Evolutionary conservation across 2,888 invertebrate genomes (phyloP), one percentile per base, ranked within the genome.

Genomic region (Stomorhina lunata): DNA sequence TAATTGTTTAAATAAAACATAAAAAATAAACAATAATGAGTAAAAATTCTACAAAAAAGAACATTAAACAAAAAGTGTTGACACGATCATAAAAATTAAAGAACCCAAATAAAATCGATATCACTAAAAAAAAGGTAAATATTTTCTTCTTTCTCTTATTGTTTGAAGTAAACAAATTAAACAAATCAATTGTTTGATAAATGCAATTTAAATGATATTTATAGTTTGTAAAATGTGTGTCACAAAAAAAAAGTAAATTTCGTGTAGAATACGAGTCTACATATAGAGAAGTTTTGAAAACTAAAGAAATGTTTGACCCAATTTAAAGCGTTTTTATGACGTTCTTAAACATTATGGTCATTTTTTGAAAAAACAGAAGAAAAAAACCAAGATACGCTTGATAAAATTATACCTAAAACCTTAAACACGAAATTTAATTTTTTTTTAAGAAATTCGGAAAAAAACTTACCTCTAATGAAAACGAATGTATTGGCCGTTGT

Each of bases 311-410:
- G 72, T 57, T 65, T 81, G 81, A 81, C 81, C 81, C 57, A 81
- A 69, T 69, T 78, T 65, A 61, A 78, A 81, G 57, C 32, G 73
- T 57, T 78, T 78, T 81, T 73, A 77, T 81, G 72, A 78, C 77
- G 32, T 68, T 77, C 63, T 77, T 29, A 45, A 68, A 32, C 34
- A 25, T 43, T n/a, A n/a, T 59, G 48, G 48, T 29, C 27, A 45
- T 65, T 65, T 50, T 63, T 43, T 29, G n/a, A 10, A 55, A 65
- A 65, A 43, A 55, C 15, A 50, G 1, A 25, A 37, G 29, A 12
- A 32, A 34, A 6, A 29, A 55, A 2, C 20, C 15, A 37, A 22
- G 25, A 45, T 29, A 40, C 22, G 37, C 12, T 57, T 59, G 29
- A 53, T 68, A 53, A 61, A 59, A 40, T 20, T 15, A 61, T 50